phyloP scores from a whole-genome alignment of 92 coral and sea anemone species.

The Porites lobata region DNA sequence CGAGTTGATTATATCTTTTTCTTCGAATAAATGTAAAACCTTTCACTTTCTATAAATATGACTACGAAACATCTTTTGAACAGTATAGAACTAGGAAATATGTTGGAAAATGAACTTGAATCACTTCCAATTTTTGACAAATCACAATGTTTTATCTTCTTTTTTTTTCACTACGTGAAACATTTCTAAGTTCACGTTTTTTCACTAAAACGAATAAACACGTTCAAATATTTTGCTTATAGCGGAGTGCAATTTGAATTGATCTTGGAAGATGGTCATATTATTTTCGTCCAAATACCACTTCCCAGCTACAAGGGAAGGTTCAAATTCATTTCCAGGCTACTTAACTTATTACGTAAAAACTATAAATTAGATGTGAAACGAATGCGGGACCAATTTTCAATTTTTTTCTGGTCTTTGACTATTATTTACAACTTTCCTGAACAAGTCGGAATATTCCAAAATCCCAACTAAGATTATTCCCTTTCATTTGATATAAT shows the following conservation, averaged over 20 bases:
- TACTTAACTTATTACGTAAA: slow-evolving; percentile 5
- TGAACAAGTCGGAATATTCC: not conserved
- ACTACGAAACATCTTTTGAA: not conserved
- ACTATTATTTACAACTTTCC: slow-evolving; percentile 29
- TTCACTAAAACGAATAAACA: too few relatives aligned
- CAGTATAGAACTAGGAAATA: not conserved
- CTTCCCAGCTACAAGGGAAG: not conserved
- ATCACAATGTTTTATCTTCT: not conserved
- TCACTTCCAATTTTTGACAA: not conserved
- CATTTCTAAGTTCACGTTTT: not conserved
- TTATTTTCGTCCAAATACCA: not conserved
- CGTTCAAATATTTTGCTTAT: too few relatives aligned
- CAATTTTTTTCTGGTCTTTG: not conserved
- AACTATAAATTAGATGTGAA: slow-evolving; percentile 39
- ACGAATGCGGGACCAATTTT: not conserved
- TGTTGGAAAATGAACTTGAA: slow-evolving; percentile 14
- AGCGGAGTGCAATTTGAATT: not conserved
- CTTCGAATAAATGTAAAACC: slow-evolving; percentile 25
- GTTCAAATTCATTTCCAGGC: slow-evolving; percentile 12
- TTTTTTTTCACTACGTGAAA: not conserved
- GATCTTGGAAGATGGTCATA: not conserved
- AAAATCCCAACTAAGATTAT: slow-evolving; percentile 22
- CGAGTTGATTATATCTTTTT: slow-evolving; percentile 31
- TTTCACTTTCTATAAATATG: slow-evolving; percentile 4
- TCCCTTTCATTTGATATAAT: not conserved